Evolutionary conservation across 1,140 invertebrate genomes (phyloP), one percentile per base, ranked within the genome.

Genomic region (Cotesia vestalis): DNA sequence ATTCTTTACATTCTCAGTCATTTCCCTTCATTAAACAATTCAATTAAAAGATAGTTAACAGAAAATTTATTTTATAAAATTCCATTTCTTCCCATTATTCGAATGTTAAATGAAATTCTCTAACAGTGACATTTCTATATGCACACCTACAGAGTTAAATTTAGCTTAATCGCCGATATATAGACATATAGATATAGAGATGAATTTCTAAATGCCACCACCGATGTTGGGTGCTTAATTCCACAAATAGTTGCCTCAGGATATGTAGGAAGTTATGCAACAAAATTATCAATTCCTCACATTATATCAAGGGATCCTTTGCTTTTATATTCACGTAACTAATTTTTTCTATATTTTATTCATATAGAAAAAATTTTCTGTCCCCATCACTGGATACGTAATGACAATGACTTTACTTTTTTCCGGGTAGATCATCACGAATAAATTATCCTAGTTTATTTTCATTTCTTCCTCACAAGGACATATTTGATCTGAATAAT

Each of bases 361-460:
- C 20, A 57, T n/a, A 12, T 57, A 57, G 20, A 20, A 57, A 20
- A 20, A 57, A 12, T 57, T 57, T 57, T 57, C 53, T 20, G 2
- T 20, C 53, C n/a, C 53, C 20, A 20, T 20, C 20, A 57, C 5
- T 57, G 20, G 4, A 57, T 20, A 61, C 34, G 12, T 36, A 27
- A 14, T 59, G 57, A 14, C n/a, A 27, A 14, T 59, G 57, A 14
- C n/a, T 34, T 9, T 20, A 61, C 4, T 36, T 61, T 6, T 61
- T 36, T 27, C 34, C 34, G 60, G 11, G 60, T 61, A 27, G 17
- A 61, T 36, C 17, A 61, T 6, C 11, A 34, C 17, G 34, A 36
- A 36, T 34, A 61, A 61, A 61, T 61, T 61, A 61, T 61, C 3
- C 60, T 35, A 34, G 60, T 46, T 46, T 46, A 46, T 20, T 59